phyloP scores from a whole-genome alignment of 2,888 invertebrate species.

The Hemistola chrysoprasaria region DNA sequence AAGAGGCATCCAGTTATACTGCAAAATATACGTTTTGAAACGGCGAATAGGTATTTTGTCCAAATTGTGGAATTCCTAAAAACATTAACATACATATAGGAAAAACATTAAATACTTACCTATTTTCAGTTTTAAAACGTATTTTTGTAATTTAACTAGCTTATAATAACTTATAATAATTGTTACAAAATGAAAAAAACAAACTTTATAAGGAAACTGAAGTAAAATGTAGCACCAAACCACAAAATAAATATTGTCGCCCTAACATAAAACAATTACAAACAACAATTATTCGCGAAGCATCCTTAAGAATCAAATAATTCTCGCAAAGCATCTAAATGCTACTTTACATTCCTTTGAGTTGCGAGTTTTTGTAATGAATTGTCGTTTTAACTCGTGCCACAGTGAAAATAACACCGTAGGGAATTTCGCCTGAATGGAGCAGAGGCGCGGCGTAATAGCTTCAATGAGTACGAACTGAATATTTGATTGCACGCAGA shows the following conservation, averaged over 20 bases:
- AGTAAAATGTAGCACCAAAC: background rate
- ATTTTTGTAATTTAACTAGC: too few relatives aligned
- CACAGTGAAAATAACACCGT: conserved; percentile 24
- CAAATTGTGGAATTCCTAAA: too few relatives aligned
- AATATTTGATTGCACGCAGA: conserved; percentile 32
- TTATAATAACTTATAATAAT: too few relatives aligned
- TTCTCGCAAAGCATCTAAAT: conserved; percentile 26
- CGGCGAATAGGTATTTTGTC: too few relatives aligned
- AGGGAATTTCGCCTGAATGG: conserved; percentile 39
- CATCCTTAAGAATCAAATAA: conserved; percentile 30
- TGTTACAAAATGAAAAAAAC: too few relatives aligned
- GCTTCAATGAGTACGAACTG: conserved; percentile 35
- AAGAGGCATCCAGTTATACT: too few relatives aligned
- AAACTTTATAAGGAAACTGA: too few relatives aligned
- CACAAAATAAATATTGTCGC: conserved; percentile 18
- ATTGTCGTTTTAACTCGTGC: conserved; percentile 19
- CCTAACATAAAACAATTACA: conserved; percentile 27
- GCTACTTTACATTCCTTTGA: conserved; percentile 31
- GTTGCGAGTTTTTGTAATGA: conserved; percentile 30
- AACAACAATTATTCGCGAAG: conserved; percentile 21
- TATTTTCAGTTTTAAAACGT: too few relatives aligned
- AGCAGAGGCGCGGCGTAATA: conserved; percentile 35
- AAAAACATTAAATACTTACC: too few relatives aligned
- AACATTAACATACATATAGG: too few relatives aligned
- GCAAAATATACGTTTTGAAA: too few relatives aligned